A percentile compares a stretch with the other conserved stretches of the same genome.
Evolutionary conservation across 2,113 vertebrate genomes (phyloP).

Genomic region (Lepus europaeus): DNA sequence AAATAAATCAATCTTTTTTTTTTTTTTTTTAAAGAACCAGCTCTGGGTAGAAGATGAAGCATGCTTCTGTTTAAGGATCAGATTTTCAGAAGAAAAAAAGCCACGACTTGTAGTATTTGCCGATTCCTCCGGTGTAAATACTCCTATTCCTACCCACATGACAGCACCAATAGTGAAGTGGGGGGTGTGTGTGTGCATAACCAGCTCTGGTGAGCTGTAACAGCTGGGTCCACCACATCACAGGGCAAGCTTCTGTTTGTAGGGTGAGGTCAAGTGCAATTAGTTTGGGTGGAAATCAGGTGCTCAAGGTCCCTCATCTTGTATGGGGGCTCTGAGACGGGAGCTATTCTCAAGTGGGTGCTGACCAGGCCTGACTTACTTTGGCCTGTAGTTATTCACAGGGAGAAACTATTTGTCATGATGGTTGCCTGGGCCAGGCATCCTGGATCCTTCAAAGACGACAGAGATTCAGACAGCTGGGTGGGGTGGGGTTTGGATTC

Average conservation of each 20-base stretch:
- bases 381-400: not conserved
- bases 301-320: not conserved
- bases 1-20: no score
- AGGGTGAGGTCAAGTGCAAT: not conserved
- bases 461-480: not conserved
- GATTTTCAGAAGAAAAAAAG: not conserved
- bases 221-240: accelerated
- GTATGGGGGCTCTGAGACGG: not conserved
- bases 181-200: not conserved
- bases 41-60: not conserved
- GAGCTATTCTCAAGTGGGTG: not conserved
- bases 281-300: not conserved
- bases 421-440: not conserved
- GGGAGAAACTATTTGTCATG: accelerated
- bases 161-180: not conserved
- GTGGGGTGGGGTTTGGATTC: not conserved
- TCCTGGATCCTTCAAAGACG: not conserved
- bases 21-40: not conserved
- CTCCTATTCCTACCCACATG: not conserved
- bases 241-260: accelerated
- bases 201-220: accelerated
- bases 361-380: not conserved
- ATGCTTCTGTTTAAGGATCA: not conserved
- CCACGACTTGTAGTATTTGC: not conserved
- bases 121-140: not conserved